Base-by-base conservation (phyloP, 2,797 vertebrate species). In the Antrozous pallidus region DNA sequence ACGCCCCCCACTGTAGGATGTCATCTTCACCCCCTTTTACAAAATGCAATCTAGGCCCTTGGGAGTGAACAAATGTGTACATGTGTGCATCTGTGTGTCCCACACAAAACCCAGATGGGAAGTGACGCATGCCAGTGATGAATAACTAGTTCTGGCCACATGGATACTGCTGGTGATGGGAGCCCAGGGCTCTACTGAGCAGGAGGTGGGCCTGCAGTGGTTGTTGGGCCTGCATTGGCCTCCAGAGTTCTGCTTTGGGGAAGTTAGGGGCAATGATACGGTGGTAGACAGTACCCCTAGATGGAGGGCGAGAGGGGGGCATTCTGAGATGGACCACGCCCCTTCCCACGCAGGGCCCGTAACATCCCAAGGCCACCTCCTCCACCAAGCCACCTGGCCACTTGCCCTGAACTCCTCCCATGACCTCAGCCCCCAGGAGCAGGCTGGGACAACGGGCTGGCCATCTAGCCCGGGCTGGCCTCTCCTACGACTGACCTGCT, bases 31-130 rank as follows among this genome's bases (percentile, higher is more conserved):
- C 22, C 18, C 47, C 70, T 74, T 81, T 75, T 31, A 67, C 42
- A 65, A 95, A 89, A 79, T 42, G 93, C 69, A 73, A 69, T 70
- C 71, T 87, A 47, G 83, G 80, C 49, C 91, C 73, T 74, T 7
- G 49, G 75, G 73, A 86, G 38, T 40, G 71, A 94, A 70, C 88
- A 86, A 92, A 82, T 75, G 67, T 71, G 86, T 93, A 28, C n/a
- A 14, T 88, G 73, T 88, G 71, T 93, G 63, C 71, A 78, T 93
- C 94, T 94, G 93, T 40, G 86, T 95, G 93, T 94, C 87, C 94
- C 91, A 67, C 94, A 96, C 91, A 94, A 69, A 94, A 93, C 88
- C 93, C 96, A 96, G 94, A 97, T 94, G 96, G 94, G 95, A 70
- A 87, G 63, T 96, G 94, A 88, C 85, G 31, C 91, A 94, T 0